These are phyloP conservation scores for Darevskia nairensis DNA, from an alignment of 2,797 vertebrate species.

Conservation along the genomic window DNA sequence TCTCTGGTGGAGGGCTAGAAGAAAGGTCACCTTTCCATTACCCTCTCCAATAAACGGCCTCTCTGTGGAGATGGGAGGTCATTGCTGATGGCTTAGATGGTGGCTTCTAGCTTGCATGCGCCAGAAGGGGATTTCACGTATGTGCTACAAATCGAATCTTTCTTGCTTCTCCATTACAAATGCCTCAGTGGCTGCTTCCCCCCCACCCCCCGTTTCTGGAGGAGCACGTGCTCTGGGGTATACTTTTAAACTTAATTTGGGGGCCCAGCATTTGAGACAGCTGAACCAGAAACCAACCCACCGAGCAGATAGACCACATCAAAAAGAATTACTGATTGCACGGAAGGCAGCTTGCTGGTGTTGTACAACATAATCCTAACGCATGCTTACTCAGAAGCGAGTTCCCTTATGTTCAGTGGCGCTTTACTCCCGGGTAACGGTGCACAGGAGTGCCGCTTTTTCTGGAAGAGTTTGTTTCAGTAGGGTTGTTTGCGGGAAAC, in stretches of 20 bases:
- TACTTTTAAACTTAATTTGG: not conserved
- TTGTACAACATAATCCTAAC: not conserved
- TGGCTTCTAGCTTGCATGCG: not conserved
- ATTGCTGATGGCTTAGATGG: not conserved
- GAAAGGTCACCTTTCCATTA: constrained; percentile 19
- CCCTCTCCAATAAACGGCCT: rapidly evolving
- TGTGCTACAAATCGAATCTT: constrained; percentile 5
- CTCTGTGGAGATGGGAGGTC: constrained; percentile 19
- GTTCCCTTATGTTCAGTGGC: not conserved
- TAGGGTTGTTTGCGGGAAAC: constrained; percentile 6
- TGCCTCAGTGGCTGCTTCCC: constrained; percentile 44
- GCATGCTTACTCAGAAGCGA: not conserved
- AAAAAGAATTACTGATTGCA: not conserved
- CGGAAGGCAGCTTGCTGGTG: not conserved
- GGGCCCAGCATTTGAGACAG: not conserved
- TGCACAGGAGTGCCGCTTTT: not conserved
- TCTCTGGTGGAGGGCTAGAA: not conserved
- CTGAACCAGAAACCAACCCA: not conserved
- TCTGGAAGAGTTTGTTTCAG: not conserved
- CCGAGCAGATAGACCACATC: not conserved
- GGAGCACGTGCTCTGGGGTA: constrained; percentile 18
- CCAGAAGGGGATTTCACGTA: not conserved
- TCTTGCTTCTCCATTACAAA: constrained; percentile 54
- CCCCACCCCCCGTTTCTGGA: not conserved
- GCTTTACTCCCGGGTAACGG: not conserved